These are phyloP conservation scores for Odontocerum albicorne DNA, from an alignment of 2,888 invertebrate species.

Conservation along the genomic window DNA sequence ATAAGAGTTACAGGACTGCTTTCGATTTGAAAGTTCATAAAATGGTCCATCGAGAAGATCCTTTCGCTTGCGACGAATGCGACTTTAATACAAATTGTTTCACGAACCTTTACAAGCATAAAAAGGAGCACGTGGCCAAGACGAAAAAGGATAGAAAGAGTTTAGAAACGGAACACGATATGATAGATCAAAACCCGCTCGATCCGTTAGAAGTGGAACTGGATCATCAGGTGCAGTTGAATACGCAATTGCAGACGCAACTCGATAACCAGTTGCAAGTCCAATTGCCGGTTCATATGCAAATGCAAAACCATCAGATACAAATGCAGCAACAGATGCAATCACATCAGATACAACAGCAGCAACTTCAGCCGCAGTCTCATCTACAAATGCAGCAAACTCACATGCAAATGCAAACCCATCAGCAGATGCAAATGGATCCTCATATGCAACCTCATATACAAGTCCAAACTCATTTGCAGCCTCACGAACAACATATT, in stretches of 20 bases:
- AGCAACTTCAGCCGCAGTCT: not conserved
- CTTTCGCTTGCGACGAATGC: slow-evolving; percentile 22
- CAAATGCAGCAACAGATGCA: slow-evolving; percentile 6
- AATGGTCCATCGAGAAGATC: slow-evolving; percentile 20
- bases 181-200: not conserved
- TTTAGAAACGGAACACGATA: not conserved
- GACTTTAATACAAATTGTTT: slow-evolving; percentile 22
- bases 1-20: slow-evolving; percentile 20
- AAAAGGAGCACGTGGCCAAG: slow-evolving; percentile 15
- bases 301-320: not conserved
- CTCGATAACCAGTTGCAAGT: not conserved
- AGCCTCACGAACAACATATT: not conserved
- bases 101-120: slow-evolving; percentile 23
- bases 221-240: not conserved
- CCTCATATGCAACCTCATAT: too few species aligned
- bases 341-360: slow-evolving; percentile 5
- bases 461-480: too few species aligned
- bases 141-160: slow-evolving; percentile 3
- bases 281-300: slow-evolving; percentile 1
- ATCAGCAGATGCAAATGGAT: slow-evolving; percentile 4
- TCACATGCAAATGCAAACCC: not conserved
- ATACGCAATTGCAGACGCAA: not conserved
- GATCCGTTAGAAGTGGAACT: not conserved
- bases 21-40: slow-evolving; percentile 22
- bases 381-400: not conserved